These are phyloP conservation scores for Eledone cirrhosa DNA, from an alignment of 2,888 invertebrate species.

Conservation along the genomic window DNA sequence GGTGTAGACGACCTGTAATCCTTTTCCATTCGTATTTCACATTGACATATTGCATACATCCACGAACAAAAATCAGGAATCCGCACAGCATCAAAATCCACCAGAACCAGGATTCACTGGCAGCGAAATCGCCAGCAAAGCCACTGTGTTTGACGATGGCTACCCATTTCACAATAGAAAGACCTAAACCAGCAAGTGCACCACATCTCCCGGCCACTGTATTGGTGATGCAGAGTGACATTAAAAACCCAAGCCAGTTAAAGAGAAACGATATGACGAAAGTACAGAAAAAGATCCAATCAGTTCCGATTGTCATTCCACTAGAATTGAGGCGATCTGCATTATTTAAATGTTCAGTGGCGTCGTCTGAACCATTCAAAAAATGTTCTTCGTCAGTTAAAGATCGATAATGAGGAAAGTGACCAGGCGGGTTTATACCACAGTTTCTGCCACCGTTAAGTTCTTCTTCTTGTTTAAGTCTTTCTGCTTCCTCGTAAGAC, in stretches of 20 bases:
- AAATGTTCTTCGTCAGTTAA: background rate
- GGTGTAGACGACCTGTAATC: constrained; percentile 48
- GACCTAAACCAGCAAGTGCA: constrained; percentile 89
- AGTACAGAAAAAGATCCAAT: constrained; percentile 91
- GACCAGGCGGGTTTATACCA: background rate
- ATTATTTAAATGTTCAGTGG: background rate
- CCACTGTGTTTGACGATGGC: constrained; percentile 80
- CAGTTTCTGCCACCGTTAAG: background rate
- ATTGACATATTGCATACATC: constrained; percentile 62
- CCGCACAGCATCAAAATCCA: constrained; percentile 64
- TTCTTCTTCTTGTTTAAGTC: constrained; percentile 74
- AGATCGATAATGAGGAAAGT: background rate
- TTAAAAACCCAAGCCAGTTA: constrained; percentile 93
- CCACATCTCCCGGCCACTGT: constrained; percentile 93
- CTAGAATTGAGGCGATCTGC: constrained; percentile 63
- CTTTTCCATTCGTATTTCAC: constrained; percentile 63
- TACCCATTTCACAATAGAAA: constrained; percentile 94
- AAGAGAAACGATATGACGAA: constrained; percentile 93
- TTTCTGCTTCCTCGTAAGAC: constrained; percentile 92
- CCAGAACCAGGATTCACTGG: constrained; percentile 63
- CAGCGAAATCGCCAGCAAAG: constrained; percentile 58
- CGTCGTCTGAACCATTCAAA: background rate
- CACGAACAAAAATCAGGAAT: constrained; percentile 62
- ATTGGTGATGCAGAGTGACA: constrained; percentile 92
- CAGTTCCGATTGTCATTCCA: constrained; percentile 83